These are phyloP conservation scores for Melospiza georgiana DNA, from an alignment of 2,113 vertebrate species.

Conservation along the genomic window DNA sequence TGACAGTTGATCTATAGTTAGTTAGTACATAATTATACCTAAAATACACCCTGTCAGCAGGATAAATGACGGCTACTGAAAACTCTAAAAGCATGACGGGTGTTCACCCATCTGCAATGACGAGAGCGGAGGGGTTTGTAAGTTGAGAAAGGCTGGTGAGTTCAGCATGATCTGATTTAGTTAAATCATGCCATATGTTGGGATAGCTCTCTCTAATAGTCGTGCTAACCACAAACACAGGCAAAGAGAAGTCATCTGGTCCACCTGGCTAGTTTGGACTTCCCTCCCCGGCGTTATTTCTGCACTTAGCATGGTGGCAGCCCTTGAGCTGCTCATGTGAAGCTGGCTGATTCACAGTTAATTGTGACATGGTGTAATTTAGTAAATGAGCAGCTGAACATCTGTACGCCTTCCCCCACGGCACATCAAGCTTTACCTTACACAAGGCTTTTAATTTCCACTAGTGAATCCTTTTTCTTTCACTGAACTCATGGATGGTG, in stretches of 20 bases:
- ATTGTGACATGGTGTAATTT: slow-evolving; percentile 70
- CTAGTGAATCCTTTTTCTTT: background rate
- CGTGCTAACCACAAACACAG: slow-evolving; percentile 26
- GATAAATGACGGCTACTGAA: slow-evolving; percentile 66
- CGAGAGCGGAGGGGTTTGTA: slow-evolving; percentile 52
- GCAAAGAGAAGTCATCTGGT: slow-evolving; percentile 19
- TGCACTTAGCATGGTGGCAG: slow-evolving; percentile 12
- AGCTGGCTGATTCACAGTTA: slow-evolving; percentile 66
- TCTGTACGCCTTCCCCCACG: slow-evolving; percentile 61
- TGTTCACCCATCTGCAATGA: slow-evolving; percentile 64
- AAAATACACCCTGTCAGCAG: slow-evolving; percentile 65
- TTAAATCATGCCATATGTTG: slow-evolving; percentile 52
- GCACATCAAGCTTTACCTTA: slow-evolving; percentile 59
- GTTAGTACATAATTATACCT: slow-evolving; percentile 69
- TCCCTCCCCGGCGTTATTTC: slow-evolving; percentile 1
- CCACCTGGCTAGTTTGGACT: slow-evolving; percentile 44
- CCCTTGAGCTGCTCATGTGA: slow-evolving; percentile 59
- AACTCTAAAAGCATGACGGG: slow-evolving; percentile 57
- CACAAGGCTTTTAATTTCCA: slow-evolving; percentile 46
- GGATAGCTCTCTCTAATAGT: slow-evolving; percentile 43
- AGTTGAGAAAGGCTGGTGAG: slow-evolving; percentile 55
- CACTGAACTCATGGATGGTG: background rate
- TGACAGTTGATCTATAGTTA: slow-evolving; percentile 69
- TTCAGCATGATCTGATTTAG: slow-evolving; percentile 43
- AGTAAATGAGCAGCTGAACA: slow-evolving; percentile 69